Evolutionary conservation across 2,888 invertebrate genomes (phyloP).

Genomic region (Acholoe squamosa): DNA sequence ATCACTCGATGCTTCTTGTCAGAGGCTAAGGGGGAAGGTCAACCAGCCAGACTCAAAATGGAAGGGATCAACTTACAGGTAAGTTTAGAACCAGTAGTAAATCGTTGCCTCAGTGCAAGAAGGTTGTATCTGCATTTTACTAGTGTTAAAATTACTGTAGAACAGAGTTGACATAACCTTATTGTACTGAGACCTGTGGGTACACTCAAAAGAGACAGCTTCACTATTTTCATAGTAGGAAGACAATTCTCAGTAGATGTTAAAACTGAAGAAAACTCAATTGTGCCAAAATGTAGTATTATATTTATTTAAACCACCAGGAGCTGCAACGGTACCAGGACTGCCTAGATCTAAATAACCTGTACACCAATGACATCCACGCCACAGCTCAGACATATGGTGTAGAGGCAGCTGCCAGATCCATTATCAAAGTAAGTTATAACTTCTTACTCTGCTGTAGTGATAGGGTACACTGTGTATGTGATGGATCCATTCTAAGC

Average conservation of each 20-base stretch:
- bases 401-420: conserved; percentile 96
- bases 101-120: too few species aligned
- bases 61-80: conserved; percentile 96
- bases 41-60: conserved; percentile 84
- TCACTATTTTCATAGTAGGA: neutral
- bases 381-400: conserved; percentile 95
- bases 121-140: too few species aligned
- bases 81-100: too few species aligned
- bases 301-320: conserved; percentile 79
- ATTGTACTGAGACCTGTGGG: too few species aligned
- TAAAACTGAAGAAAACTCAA: neutral
- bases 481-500: too few species aligned
- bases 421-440: conserved; percentile 89
- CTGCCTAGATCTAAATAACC: conserved; percentile 87
- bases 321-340: conserved; percentile 93
- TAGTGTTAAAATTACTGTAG: too few species aligned
- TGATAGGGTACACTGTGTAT: too few species aligned
- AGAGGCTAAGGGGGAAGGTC: conserved; percentile 78
- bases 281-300: too few species aligned
- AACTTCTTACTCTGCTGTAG: too few species aligned
- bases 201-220: too few species aligned
- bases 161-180: too few species aligned
- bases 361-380: conserved; percentile 97
- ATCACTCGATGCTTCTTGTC: conserved; percentile 94
- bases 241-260: too few species aligned